These are phyloP conservation scores for Octonoba sinensis DNA, from an alignment of 2,888 invertebrate genomes.

Conservation along the genomic window DNA sequence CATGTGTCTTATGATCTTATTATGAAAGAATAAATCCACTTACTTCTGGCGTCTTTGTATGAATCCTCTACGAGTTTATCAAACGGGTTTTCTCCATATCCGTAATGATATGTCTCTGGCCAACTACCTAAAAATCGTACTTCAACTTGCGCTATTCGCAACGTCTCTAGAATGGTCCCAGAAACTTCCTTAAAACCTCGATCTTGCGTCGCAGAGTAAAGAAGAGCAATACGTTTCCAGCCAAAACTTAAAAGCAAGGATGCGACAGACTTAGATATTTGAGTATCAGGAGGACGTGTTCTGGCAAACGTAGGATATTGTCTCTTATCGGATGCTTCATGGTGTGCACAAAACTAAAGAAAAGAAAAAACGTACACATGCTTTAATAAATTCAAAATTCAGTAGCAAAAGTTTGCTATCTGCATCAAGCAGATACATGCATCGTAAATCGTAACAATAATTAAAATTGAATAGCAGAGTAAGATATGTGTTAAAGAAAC, in stretches of 20 bases:
- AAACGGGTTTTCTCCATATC: constrained; percentile 88
- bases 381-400: too few species aligned
- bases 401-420: too few species aligned
- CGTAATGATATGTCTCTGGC: constrained; percentile 84
- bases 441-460: too few species aligned
- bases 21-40: constrained; percentile 71
- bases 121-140: constrained; percentile 78
- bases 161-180: constrained; percentile 81
- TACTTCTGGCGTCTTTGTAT: constrained; percentile 88
- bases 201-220: constrained; percentile 84
- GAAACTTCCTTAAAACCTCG: constrained; percentile 82
- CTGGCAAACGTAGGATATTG: constrained; percentile 92
- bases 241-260: constrained; percentile 86
- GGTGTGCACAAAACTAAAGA: constrained; percentile 89
- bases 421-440: too few species aligned
- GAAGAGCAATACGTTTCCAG: constrained; percentile 89
- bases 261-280: constrained; percentile 92
- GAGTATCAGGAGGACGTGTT: constrained; percentile 91
- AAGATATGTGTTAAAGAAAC: too few species aligned
- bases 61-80: constrained; percentile 85
- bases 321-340: constrained; percentile 87
- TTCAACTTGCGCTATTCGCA: constrained; percentile 80
- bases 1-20: too few species aligned
- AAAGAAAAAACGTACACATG: background rate
- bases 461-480: too few species aligned